Conservation (phyloP, 2,888 invertebrate species). For the Junonia oenone region DNA sequence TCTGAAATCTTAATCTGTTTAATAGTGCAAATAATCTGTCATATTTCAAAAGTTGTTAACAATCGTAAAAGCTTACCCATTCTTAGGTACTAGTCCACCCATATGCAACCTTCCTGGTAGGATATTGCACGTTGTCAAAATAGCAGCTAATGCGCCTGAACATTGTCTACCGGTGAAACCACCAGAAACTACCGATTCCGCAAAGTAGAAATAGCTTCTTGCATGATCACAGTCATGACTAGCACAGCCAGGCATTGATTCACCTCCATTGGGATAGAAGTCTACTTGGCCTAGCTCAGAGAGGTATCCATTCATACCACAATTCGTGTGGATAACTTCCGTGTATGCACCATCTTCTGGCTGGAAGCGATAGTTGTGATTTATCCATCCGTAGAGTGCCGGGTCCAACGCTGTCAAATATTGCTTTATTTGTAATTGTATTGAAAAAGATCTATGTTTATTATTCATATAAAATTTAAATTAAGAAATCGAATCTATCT, state of each 20-base stretch:
- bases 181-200: background rate
- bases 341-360: background rate
- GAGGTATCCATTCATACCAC: background rate
- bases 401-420: background rate
- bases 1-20: no score
- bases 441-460: no score
- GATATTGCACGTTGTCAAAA: background rate
- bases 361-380: background rate
- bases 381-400: background rate
- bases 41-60: background rate
- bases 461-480: no score
- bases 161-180: background rate
- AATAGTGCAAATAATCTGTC: background rate
- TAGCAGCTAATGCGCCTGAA: background rate
- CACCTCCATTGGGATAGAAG: background rate
- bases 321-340: background rate
- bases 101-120: background rate
- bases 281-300: background rate
- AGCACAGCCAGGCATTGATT: background rate
- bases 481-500: no score
- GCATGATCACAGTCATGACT: background rate
- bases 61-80: background rate
- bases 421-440: no score
- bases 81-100: background rate
- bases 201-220: background rate